These are phyloP conservation scores for Myodes glareolus DNA, from an alignment of 2,113 vertebrate species.

Conservation along the genomic window DNA sequence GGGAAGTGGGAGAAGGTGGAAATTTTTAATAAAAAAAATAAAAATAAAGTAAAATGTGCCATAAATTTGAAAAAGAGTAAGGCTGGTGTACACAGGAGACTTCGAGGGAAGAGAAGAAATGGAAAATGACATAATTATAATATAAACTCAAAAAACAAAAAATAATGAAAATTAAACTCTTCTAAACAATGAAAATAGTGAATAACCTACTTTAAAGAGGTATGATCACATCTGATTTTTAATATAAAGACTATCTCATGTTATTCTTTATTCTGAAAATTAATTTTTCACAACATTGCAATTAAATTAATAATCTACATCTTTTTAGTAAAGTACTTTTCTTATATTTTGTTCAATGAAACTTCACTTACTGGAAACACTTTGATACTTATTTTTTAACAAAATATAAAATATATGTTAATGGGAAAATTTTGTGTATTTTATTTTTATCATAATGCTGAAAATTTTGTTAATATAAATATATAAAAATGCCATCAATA, in stretches of 20 bases:
- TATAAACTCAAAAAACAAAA: background rate
- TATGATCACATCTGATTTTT: background rate
- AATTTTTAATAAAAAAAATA: too few relatives aligned
- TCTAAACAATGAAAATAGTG: background rate
- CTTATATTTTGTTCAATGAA: background rate
- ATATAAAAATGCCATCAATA: background rate
- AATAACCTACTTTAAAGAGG: background rate
- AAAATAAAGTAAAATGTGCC: background rate
- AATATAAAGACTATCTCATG: background rate
- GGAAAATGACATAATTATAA: background rate
- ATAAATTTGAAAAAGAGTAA: background rate
- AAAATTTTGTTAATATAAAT: constrained; percentile 27
- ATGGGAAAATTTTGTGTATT: background rate
- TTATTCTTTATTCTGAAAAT: background rate
- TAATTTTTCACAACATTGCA: background rate
- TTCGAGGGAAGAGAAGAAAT: background rate
- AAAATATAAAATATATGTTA: background rate
- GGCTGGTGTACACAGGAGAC: background rate
- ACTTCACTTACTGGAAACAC: background rate
- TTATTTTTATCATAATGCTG: constrained; percentile 33
- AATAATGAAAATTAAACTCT: background rate
- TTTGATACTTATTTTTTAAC: background rate
- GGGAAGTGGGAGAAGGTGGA: too few relatives aligned
- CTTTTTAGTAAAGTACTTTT: background rate
- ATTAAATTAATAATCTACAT: background rate